These are phyloP conservation scores for Aleiodes leptofemur DNA, from an alignment of 2,888 invertebrate genomes.

Conservation along the genomic window DNA sequence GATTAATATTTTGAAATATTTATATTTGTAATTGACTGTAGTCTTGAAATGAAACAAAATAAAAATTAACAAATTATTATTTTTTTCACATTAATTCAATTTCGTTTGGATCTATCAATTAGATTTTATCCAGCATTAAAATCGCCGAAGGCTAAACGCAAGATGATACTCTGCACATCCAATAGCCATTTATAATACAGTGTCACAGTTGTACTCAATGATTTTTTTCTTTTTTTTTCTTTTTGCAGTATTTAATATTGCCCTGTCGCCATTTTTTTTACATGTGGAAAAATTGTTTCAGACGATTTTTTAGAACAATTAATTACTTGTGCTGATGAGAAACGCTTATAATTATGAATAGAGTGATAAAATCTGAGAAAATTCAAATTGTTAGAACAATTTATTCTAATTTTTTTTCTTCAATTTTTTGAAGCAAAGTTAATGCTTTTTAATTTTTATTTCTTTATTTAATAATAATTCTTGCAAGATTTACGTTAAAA, in stretches of 20 bases:
- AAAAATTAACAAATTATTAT: not conserved
- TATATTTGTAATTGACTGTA: conserved; percentile 12
- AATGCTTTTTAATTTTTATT: too few species aligned
- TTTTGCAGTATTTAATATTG: conserved; percentile 25
- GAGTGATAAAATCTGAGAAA: too few species aligned
- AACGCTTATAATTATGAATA: too few species aligned
- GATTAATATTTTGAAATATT: not conserved
- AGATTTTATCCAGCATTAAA: conserved; percentile 30
- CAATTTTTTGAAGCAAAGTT: too few species aligned
- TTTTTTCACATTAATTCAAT: conserved; percentile 29
- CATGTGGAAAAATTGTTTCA: not conserved
- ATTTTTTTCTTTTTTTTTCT: conserved; percentile 18
- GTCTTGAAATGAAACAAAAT: too few species aligned
- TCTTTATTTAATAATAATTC: too few species aligned
- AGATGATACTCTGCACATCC: conserved; percentile 21
- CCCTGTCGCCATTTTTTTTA: conserved; percentile 14
- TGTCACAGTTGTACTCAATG: conserved; percentile 20
- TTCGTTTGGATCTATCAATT: conserved; percentile 31
- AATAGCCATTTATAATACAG: conserved; percentile 30
- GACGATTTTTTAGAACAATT: too few species aligned
- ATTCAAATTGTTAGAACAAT: too few species aligned
- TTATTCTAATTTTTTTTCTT: too few species aligned
- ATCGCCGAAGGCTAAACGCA: conserved; percentile 24
- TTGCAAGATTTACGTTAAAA: too few species aligned
- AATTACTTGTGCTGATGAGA: too few species aligned